These are phyloP conservation scores for Philopotamus ludificatus DNA, from an alignment of 1,140 invertebrate species.

Conservation along the genomic window DNA sequence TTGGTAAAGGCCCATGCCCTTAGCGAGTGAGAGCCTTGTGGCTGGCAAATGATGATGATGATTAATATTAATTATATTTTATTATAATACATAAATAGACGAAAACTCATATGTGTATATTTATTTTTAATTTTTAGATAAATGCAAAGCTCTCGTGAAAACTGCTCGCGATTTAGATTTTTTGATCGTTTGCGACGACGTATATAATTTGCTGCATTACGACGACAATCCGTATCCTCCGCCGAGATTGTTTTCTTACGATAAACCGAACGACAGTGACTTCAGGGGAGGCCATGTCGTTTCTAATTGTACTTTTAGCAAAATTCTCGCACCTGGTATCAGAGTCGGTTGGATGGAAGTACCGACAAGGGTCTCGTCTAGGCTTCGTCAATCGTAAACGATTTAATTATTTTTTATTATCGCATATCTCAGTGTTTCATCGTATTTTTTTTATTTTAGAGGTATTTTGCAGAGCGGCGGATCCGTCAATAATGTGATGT, in stretches of 20 bases:
- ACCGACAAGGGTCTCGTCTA: slow-evolving; percentile 50
- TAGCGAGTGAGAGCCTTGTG: no score
- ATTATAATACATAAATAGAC: no score
- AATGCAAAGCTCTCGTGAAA: slow-evolving; percentile 54
- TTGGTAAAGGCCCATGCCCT: no score
- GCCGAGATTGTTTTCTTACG: slow-evolving; percentile 58
- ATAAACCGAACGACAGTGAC: slow-evolving; percentile 49
- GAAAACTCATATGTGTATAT: no score
- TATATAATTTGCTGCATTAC: slow-evolving; percentile 67
- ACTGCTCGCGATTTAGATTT: slow-evolving; percentile 61
- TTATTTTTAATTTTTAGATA: slow-evolving; percentile 49
- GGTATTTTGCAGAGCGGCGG: slow-evolving; percentile 60
- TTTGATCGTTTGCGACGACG: slow-evolving; percentile 63
- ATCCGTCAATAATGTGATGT: slow-evolving; percentile 62
- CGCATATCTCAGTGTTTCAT: no score
- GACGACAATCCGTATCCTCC: slow-evolving; percentile 48
- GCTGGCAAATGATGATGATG: no score
- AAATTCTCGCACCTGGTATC: slow-evolving; percentile 65
- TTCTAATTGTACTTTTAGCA: slow-evolving; percentile 68
- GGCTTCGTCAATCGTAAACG: slow-evolving; percentile 51
- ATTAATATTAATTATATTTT: no score
- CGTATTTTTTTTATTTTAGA: no score
- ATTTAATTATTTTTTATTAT: not conserved
- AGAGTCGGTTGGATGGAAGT: slow-evolving; percentile 68
- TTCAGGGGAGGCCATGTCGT: slow-evolving; percentile 59